Evolutionary conservation across 2,797 vertebrate species (phyloP).

Genomic region (Arctocebus calabarensis): DNA sequence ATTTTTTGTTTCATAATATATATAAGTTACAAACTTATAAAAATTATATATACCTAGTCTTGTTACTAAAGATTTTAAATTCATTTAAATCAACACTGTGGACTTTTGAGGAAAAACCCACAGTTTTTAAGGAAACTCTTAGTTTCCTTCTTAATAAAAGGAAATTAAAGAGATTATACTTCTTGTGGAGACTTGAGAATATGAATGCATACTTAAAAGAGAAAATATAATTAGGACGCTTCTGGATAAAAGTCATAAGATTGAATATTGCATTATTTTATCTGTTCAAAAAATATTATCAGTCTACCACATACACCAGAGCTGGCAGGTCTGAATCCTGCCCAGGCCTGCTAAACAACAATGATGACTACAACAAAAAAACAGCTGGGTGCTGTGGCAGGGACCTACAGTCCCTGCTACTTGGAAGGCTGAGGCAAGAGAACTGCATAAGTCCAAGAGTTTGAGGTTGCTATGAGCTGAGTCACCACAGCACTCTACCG

Average conservation of each 20-base stretch:
- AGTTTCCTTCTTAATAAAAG: not conserved
- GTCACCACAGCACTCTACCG: too few species aligned
- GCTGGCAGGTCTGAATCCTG: too few species aligned
- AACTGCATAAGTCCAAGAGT: too few species aligned
- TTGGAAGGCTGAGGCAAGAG: too few species aligned
- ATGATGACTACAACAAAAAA: too few species aligned
- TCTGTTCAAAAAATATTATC: not conserved
- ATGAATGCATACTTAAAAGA: constrained; percentile 92
- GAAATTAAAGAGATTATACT: constrained; percentile 66
- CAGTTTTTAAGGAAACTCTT: not conserved
- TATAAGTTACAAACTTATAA: not conserved
- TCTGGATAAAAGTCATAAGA: not conserved
- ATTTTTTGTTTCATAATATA: not conserved
- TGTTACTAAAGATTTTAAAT: not conserved
- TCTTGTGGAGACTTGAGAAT: constrained; percentile 93
- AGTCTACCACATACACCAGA: not conserved
- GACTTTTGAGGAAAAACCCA: too few species aligned
- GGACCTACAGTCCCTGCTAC: too few species aligned
- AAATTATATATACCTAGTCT: not conserved
- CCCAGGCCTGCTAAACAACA: too few species aligned
- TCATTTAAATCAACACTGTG: not conserved
- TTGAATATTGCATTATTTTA: not conserved
- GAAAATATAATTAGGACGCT: constrained; percentile 70
- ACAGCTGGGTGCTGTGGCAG: too few species aligned
- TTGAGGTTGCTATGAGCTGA: too few species aligned